Base-by-base conservation (phyloP, 53 echinoderm and acorn worm genomes). In the Stichopus horrens region DNA sequence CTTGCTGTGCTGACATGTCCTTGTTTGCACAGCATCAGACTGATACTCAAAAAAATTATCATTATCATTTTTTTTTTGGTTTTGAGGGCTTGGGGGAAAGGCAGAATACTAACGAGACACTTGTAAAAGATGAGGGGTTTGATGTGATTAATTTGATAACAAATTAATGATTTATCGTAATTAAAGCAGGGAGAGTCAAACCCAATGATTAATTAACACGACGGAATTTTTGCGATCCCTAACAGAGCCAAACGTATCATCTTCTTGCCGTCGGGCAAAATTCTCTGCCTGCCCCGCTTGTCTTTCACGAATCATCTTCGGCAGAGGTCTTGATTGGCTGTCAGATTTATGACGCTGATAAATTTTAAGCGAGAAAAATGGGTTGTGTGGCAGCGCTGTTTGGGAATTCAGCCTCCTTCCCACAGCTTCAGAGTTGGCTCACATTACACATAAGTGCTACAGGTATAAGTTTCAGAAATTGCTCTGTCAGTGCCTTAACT, bases 151-250 rank as follows among this genome's bases (percentile, higher is more conserved):
- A 71, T 71, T 71, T 71, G 71, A 20, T 71, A 71, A 71, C 71
- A 71, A 71, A 71, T 71, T 71, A 71, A 71, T 71, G 71, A 71
- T 71, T 71, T 71, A 71, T 71, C 0, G 71, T 71, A 71, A 71
- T 71, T 71, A 18, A 37, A 71, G 71, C 71, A 71, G 6, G n/a
- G 19, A 13, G 71, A 71, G 71, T 71, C 71, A 71, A 18, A 16
- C n/a, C 16, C 19, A 37, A 71, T 71, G 71, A 71, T 71, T 71
- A 18, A 71, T 71, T 71, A 71, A 71, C 18, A 71, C 18, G 5
- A 18, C 5, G 71, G 37, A 71, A 71, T 71, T 37, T 37, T 37
- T 71, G 63, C 19, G 71, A 13, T 71, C 19, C 19, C 71, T 20
- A 71, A 20, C 6, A 10, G 71, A 18, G 4, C n/a, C 2, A 71